Evolutionary conservation across 2,797 vertebrate species (phyloP).

Genomic region (Malacoraja senta): DNA sequence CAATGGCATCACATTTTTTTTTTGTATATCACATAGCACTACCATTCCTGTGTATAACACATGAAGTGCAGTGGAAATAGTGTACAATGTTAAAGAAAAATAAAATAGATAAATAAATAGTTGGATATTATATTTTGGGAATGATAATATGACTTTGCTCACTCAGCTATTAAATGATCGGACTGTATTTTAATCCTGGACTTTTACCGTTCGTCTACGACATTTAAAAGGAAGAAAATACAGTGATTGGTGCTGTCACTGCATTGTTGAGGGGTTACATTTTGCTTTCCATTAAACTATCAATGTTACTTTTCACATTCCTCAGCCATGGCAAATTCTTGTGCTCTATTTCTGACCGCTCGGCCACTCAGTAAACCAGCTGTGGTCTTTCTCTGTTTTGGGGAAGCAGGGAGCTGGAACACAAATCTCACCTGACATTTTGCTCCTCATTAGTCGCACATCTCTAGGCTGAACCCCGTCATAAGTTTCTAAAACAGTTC

Average conservation of each 20-base stretch:
- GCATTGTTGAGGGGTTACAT: not conserved
- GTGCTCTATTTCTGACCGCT: slow-evolving; percentile 51
- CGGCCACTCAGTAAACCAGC: slow-evolving; percentile 10
- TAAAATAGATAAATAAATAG: not conserved
- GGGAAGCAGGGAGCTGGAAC: slow-evolving; percentile 56
- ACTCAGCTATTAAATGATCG: not conserved
- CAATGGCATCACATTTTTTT: not conserved
- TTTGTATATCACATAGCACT: not conserved
- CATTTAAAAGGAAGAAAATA: slow-evolving; percentile 20
- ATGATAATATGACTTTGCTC: not conserved
- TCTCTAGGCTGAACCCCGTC: slow-evolving; percentile 95
- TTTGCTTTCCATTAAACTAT: slow-evolving; percentile 43
- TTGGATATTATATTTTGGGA: not conserved
- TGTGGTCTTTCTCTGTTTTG: slow-evolving; percentile 45
- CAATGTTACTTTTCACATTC: slow-evolving; percentile 62
- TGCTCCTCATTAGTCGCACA: slow-evolving; percentile 89
- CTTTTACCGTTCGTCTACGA: not conserved
- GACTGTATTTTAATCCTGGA: not conserved
- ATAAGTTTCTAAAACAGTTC: slow-evolving; percentile 82
- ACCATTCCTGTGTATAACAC: not conserved
- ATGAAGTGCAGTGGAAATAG: slow-evolving; percentile 2
- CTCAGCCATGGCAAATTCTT: slow-evolving; percentile 88
- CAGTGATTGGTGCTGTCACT: slow-evolving; percentile 1
- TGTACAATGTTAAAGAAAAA: not conserved
- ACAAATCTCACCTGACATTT: slow-evolving; percentile 92